Evolutionary conservation across 1,140 invertebrate genomes (phyloP).

Genomic region (Temnothorax nylanderi): DNA sequence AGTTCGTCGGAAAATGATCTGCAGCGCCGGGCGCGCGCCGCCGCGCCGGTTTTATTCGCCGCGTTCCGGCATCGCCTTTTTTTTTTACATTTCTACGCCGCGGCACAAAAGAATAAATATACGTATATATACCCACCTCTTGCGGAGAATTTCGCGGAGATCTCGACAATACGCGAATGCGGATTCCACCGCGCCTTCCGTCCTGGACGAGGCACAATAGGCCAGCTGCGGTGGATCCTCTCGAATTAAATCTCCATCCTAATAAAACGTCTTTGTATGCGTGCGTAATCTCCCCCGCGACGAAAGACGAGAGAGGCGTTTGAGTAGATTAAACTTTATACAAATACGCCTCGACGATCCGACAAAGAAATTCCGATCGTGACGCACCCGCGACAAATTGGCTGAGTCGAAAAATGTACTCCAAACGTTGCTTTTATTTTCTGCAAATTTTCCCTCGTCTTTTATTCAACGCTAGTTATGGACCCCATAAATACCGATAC

Average conservation of each 20-base stretch:
- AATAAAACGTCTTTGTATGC: conserved; percentile 40
- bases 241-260: conserved; percentile 69
- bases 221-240: conserved; percentile 61
- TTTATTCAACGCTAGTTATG: background rate
- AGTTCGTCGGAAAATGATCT: conserved; percentile 49
- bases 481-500: background rate
- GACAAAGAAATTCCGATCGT: conserved; percentile 5
- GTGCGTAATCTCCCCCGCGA: conserved; percentile 41
- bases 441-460: background rate
- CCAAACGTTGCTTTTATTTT: background rate
- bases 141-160: conserved; percentile 35
- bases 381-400: background rate
- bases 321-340: conserved; percentile 31
- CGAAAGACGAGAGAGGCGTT: background rate
- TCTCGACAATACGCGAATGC: conserved; percentile 61
- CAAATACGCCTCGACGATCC: background rate
- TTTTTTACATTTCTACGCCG: conserved; percentile 35
- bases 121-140: conserved; percentile 22
- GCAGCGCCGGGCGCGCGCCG: conserved; percentile 3
- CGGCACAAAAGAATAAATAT: conserved; percentile 65
- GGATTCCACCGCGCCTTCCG: conserved; percentile 34
- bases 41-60: conserved; percentile 37
- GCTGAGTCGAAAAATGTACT: background rate
- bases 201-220: conserved; percentile 42
- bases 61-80: background rate